A percentile compares a stretch with the other conserved stretches of the same genome.
phyloP scores from a whole-genome alignment of 2,888 invertebrate genomes.

The Eupelmus urozonus region DNA sequence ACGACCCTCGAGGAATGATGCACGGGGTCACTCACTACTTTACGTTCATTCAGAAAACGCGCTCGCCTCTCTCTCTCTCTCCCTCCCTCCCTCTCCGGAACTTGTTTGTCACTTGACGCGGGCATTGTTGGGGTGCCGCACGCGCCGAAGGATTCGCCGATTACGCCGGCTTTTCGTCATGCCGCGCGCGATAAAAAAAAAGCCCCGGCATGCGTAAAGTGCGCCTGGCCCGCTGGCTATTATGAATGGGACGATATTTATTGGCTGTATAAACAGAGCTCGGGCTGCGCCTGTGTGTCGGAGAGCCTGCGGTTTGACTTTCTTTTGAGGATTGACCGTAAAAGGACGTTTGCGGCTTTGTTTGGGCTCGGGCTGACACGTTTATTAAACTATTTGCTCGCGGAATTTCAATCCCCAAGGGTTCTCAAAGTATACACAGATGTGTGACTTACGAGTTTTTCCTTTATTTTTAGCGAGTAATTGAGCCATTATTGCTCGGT shows the following conservation, averaged over 20 bases:
- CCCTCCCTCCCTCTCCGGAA: not conserved
- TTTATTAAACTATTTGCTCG: no score
- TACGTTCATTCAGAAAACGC: slow-evolving; percentile 64
- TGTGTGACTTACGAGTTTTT: no score
- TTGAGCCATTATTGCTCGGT: no score
- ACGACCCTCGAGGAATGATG: slow-evolving; percentile 66
- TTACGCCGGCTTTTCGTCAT: slow-evolving; percentile 14
- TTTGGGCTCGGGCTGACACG: no score
- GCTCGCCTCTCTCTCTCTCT: not conserved
- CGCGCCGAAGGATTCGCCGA: slow-evolving; percentile 15
- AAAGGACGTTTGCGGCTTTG: no score
- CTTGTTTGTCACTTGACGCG: not conserved
- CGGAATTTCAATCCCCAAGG: no score
- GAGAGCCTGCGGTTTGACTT: no score
- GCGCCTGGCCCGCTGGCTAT: not conserved
- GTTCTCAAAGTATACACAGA: no score
- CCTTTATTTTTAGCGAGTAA: no score
- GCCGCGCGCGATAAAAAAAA: not conserved
- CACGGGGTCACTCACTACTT: slow-evolving; percentile 67
- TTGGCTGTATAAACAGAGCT: slow-evolving; percentile 9
- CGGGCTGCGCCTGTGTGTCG: no score
- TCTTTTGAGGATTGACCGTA: no score
- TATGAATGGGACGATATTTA: slow-evolving; percentile 22
- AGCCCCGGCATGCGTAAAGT: not conserved
- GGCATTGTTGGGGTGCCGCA: not conserved